These are phyloP conservation scores for Sebastes goodei DNA, from an alignment of 2,797 vertebrate species.

Conservation along the genomic window DNA sequence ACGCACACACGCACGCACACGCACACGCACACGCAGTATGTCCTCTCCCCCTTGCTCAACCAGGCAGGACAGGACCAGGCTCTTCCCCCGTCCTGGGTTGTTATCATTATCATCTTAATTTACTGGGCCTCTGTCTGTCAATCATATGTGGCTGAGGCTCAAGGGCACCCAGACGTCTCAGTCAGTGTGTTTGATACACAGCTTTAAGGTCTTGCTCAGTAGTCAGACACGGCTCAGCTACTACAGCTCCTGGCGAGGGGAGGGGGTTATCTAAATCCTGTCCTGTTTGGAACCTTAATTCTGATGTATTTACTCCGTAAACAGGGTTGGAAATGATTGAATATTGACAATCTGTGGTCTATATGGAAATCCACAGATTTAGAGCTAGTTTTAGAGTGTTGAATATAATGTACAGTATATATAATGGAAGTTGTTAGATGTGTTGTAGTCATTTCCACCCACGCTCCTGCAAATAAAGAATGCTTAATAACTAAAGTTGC, in stretches of 20 bases:
- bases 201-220: conserved; percentile 61
- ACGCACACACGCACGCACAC: no score
- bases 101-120: conserved; percentile 74
- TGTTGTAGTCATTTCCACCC: neutral
- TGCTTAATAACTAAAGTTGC: neutral
- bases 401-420: neutral
- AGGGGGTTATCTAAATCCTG: conserved; percentile 61
- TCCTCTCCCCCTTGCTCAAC: neutral
- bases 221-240: conserved; percentile 51
- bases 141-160: conserved; percentile 65
- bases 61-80: conserved; percentile 22
- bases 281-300: conserved; percentile 27
- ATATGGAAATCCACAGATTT: neutral
- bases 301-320: conserved; percentile 40
- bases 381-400: neutral
- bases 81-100: conserved; percentile 13
- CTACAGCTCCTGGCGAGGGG: conserved; percentile 29
- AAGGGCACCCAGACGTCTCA: conserved; percentile 62
- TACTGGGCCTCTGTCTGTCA: conserved; percentile 64
- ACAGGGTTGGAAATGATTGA: conserved; percentile 29
- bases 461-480: neutral
- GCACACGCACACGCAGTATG: neutral
- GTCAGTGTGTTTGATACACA: conserved; percentile 41
- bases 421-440: neutral
- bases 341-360: neutral